Conservation (phyloP, 2,113 vertebrate genomes). For the Myotis brandtii region DNA sequence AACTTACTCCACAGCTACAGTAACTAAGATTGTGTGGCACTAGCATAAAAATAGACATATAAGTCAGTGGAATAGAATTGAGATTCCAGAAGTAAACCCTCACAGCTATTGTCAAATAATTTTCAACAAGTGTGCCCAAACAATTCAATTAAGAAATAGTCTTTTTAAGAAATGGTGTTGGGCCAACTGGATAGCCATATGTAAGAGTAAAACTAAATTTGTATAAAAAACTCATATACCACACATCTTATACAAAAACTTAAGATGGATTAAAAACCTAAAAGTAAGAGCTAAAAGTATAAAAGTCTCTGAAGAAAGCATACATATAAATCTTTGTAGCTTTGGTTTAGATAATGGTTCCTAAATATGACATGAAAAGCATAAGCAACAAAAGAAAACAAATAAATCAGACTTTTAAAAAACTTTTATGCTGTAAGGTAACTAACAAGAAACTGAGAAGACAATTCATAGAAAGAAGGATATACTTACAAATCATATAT, state of each 20-base stretch:
- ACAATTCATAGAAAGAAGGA: no score
- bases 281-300: neutral
- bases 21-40: neutral
- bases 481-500: neutral
- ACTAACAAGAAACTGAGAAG: neutral
- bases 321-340: neutral
- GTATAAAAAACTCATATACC: neutral
- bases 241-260: neutral
- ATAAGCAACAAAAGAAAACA: neutral
- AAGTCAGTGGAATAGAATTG: neutral
- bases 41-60: neutral
- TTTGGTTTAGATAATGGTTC: no score
- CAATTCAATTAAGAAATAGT: neutral
- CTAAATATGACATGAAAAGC: no score
- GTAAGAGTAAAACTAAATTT: neutral
- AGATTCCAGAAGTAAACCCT: neutral
- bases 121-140: neutral
- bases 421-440: neutral
- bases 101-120: neutral
- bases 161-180: neutral
- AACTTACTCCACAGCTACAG: neutral
- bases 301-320: neutral
- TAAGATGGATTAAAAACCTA: neutral
- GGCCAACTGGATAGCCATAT: neutral
- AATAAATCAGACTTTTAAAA: neutral